phyloP scores from a whole-genome alignment of 2,888 invertebrate genomes.

The Oxyscelio sp. region DNA sequence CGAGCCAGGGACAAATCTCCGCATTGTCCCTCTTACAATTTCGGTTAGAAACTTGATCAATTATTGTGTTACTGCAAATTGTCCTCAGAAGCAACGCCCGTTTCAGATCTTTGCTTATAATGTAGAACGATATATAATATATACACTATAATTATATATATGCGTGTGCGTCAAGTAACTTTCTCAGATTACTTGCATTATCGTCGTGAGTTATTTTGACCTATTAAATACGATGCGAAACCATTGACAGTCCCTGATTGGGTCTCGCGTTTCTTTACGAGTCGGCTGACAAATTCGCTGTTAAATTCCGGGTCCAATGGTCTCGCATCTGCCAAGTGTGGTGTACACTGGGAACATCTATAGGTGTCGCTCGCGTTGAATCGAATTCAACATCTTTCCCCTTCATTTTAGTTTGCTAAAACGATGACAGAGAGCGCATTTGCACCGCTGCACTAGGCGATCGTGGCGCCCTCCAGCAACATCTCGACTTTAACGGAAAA shows the following conservation, averaged over 20 bases:
- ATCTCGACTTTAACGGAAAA: constrained; percentile 40
- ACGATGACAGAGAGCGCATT: constrained; percentile 53
- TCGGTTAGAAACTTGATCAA: background rate
- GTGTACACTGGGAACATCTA: constrained; percentile 56
- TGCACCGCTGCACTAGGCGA: constrained; percentile 39
- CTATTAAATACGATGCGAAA: constrained; percentile 63
- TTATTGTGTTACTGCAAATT: background rate
- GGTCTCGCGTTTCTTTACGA: background rate
- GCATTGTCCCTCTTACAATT: background rate
- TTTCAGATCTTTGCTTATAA: constrained; percentile 43
- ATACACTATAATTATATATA: constrained; percentile 50
- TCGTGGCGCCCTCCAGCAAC: constrained; percentile 39
- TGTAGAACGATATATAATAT: constrained; percentile 66
- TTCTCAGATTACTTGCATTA: constrained; percentile 42
- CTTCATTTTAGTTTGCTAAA: constrained; percentile 28
- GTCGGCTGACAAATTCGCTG: background rate
- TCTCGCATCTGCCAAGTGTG: constrained; percentile 23
- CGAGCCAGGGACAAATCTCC: too few relatives aligned
- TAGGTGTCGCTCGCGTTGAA: constrained; percentile 16
- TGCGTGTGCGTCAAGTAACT: constrained; percentile 49
- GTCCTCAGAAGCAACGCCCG: constrained; percentile 33
- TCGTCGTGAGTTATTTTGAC: constrained; percentile 57
- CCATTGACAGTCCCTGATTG: constrained; percentile 17
- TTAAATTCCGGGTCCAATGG: constrained; percentile 27
- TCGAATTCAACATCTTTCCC: background rate